Percentiles rank a stretch among this genome's conserved stretches.
Conservation (phyloP, 2,113 vertebrate species). For the Dasypus novemcinctus region DNA sequence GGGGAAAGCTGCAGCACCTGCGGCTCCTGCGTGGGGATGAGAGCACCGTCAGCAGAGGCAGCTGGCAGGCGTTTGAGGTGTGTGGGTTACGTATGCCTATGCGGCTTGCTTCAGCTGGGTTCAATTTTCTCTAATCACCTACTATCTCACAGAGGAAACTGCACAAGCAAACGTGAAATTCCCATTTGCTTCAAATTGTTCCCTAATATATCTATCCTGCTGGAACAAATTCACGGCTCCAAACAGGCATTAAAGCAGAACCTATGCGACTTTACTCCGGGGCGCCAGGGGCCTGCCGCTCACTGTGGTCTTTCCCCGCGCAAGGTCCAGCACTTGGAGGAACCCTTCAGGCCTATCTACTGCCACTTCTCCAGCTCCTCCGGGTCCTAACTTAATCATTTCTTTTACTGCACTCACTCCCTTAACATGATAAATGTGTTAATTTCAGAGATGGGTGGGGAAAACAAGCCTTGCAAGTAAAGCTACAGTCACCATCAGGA, state of each 20-base stretch:
- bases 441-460: background rate
- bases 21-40: too few relatives aligned
- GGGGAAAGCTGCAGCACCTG: too few relatives aligned
- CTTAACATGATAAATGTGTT: background rate
- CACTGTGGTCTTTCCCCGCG: background rate
- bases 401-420: background rate
- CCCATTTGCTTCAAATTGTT: background rate
- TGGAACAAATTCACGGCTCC: background rate
- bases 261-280: background rate
- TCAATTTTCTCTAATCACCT: background rate
- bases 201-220: background rate
- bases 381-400: background rate
- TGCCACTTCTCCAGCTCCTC: background rate
- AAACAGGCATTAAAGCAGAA: background rate
- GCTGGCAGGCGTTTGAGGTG: accelerated
- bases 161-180: background rate
- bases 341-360: background rate
- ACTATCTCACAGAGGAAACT: background rate
- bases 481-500: background rate
- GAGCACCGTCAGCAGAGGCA: accelerated
- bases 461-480: background rate
- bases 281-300: background rate
- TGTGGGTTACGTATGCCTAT: background rate
- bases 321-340: background rate
- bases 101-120: background rate